A percentile compares a stretch with the other conserved stretches of the same genome.
These are phyloP conservation scores for Abramis brama DNA, from an alignment of 2,113 vertebrate species.

Conservation along the genomic window DNA sequence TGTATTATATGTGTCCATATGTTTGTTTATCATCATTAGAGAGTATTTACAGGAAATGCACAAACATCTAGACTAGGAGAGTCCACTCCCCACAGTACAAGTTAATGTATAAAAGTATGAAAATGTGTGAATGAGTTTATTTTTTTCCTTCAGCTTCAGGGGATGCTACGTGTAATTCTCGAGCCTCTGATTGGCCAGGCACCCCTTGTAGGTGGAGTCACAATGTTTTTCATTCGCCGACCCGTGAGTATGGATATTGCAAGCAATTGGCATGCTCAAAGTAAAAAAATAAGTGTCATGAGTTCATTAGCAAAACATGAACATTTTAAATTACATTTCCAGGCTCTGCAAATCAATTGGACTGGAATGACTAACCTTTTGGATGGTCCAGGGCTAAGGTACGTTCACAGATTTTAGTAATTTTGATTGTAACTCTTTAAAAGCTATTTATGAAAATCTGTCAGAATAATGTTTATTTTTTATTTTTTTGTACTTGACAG, in stretches of 20 bases:
- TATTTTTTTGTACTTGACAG: background rate
- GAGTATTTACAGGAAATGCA: background rate
- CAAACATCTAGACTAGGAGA: background rate
- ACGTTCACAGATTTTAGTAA: conserved; percentile 39
- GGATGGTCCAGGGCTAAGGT: conserved; percentile 90
- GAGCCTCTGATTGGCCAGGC: conserved; percentile 86
- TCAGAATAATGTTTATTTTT: no score
- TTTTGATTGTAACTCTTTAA: background rate
- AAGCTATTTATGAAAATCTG: background rate
- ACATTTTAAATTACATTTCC: background rate
- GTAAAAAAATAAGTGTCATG: background rate
- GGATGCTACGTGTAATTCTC: conserved; percentile 87
- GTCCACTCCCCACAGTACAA: background rate
- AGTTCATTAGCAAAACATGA: background rate
- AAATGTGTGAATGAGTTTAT: background rate
- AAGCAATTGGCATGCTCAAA: background rate
- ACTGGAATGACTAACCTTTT: conserved; percentile 92
- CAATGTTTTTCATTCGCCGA: conserved; percentile 92
- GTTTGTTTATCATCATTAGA: no score
- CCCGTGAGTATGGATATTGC: conserved; percentile 80
- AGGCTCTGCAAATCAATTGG: conserved; percentile 90
- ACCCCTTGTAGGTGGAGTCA: conserved; percentile 92
- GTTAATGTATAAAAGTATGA: background rate
- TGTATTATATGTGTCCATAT: no score
- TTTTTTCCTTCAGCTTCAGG: conserved; percentile 79